Evolutionary conservation across 2,113 vertebrate genomes (phyloP).

Genomic region (Plotosus lineatus): DNA sequence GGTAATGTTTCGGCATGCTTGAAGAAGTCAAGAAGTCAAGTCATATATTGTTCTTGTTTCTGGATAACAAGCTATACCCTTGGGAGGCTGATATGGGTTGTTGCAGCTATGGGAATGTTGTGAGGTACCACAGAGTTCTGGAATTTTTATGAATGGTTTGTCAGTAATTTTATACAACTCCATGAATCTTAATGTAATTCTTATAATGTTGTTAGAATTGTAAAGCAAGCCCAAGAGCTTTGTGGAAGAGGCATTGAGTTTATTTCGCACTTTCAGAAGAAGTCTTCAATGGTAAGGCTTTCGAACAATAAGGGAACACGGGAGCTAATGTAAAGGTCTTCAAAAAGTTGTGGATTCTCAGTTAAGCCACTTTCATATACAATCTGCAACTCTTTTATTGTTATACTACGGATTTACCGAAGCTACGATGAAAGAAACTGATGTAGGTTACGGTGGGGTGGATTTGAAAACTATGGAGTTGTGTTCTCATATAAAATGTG

Average conservation of each 20-base stretch:
- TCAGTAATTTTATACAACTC: neutral
- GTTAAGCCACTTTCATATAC: too few species aligned
- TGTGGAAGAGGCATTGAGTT: too few species aligned
- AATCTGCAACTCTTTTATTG: too few species aligned
- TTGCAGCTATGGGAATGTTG: neutral
- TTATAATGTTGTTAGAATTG: neutral
- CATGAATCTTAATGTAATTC: neutral
- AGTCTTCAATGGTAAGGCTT: neutral
- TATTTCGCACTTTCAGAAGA: neutral
- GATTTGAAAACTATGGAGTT: too few species aligned
- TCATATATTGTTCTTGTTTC: constrained; percentile 2
- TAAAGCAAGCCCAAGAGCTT: too few species aligned
- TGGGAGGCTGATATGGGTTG: neutral
- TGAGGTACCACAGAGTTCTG: neutral
- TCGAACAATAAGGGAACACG: neutral
- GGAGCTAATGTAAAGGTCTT: neutral
- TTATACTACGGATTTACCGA: too few species aligned
- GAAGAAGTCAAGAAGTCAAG: constrained; percentile 4
- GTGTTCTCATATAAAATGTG: too few species aligned
- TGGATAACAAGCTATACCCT: neutral
- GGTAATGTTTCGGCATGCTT: neutral
- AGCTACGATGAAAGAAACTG: too few species aligned
- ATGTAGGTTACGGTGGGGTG: too few species aligned
- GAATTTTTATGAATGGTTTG: neutral
- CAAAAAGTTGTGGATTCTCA: neutral